Conservation (phyloP, 2,797 vertebrate species). For the Loris lydekkerianus region DNA sequence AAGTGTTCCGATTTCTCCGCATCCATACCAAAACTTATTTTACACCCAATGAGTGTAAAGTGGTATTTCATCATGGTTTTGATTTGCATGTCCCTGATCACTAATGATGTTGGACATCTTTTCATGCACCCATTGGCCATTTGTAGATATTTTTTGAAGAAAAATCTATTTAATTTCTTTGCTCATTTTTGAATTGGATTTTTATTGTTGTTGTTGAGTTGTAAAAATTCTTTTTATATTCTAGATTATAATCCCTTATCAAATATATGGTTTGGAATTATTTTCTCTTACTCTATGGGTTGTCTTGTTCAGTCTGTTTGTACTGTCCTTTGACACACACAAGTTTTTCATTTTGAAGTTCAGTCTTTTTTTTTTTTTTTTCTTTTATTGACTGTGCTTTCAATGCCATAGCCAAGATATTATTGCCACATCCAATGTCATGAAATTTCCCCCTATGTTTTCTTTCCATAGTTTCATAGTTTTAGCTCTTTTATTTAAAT, state of each 20-base stretch:
- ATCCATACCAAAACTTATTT: neutral
- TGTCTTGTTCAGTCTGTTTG: neutral
- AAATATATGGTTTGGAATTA: neutral
- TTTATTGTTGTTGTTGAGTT: neutral
- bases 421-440: neutral
- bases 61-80: neutral
- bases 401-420: neutral
- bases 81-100: neutral
- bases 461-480: neutral
- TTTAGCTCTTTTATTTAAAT: neutral
- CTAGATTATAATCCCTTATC: neutral
- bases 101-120: neutral
- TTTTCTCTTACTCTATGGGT: neutral
- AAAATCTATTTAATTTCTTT: neutral
- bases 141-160: neutral
- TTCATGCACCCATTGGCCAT: neutral
- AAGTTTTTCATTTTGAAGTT: neutral
- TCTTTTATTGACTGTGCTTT: neutral
- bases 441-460: neutral
- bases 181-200: neutral
- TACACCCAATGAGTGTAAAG: neutral
- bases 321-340: neutral
- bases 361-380: neutral
- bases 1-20: too few species aligned
- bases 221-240: neutral